phyloP scores from a whole-genome alignment of 2,113 vertebrate species.

The Leptodactylus fuscus region DNA sequence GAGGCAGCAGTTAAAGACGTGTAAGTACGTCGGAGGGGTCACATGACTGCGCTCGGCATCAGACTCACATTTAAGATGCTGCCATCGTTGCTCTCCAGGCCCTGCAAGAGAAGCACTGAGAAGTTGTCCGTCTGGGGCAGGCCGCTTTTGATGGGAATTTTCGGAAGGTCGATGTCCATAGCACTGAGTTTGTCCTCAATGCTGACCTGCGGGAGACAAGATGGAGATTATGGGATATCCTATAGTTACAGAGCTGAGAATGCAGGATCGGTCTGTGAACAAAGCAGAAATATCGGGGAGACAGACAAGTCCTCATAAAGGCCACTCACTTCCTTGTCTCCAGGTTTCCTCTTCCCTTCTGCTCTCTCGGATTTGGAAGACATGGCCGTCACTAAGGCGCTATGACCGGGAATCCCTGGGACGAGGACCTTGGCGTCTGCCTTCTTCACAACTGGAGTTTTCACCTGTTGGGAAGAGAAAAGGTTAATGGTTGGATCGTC shows the following conservation, averaged over 20 bases:
- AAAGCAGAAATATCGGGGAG: no score
- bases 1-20: not conserved
- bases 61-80: constrained; percentile 89
- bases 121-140: constrained; percentile 89
- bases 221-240: not conserved
- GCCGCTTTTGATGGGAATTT: constrained; percentile 73
- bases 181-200: constrained; percentile 91
- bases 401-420: constrained; percentile 95
- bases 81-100: constrained; percentile 90
- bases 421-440: constrained; percentile 84
- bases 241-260: no score
- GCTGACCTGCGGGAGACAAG: constrained; percentile 76
- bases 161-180: constrained; percentile 80
- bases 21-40: not conserved
- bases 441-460: constrained; percentile 84
- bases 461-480: constrained; percentile 78
- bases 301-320: no score
- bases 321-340: constrained; percentile 86
- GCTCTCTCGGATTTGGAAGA: constrained; percentile 71
- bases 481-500: no score
- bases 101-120: constrained; percentile 89
- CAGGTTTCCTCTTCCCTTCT: constrained; percentile 85
- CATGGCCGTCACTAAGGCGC: constrained; percentile 75
- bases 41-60: not conserved
- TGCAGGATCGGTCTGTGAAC: no score